Evolutionary conservation across 2,888 invertebrate species (phyloP).

Genomic region (Habroteleia sp.): DNA sequence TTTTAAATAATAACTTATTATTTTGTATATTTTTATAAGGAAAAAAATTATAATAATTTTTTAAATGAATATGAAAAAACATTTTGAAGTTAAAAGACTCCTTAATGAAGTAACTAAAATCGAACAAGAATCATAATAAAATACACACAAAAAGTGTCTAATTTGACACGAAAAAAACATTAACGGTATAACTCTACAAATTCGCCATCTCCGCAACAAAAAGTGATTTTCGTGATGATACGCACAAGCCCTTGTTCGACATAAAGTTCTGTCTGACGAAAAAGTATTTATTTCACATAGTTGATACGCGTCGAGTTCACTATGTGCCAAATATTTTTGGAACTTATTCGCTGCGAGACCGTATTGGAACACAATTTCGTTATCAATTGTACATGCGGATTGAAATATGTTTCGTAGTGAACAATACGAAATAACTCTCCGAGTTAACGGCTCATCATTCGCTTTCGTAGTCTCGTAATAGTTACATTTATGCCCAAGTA

Average conservation of each 20-base stretch:
- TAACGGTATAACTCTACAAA: not conserved
- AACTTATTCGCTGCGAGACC: constrained; percentile 16
- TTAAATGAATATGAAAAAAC: too few species aligned
- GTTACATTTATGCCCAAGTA: constrained; percentile 45
- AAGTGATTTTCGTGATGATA: constrained; percentile 4
- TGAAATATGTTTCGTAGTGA: constrained; percentile 19
- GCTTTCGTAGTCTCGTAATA: constrained; percentile 23
- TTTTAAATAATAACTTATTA: too few species aligned
- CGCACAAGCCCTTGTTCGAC: constrained; percentile 5
- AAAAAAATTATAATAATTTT: too few species aligned
- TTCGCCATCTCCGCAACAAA: not conserved
- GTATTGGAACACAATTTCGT: constrained; percentile 25
- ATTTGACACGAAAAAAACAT: not conserved
- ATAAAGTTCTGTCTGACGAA: constrained; percentile 14
- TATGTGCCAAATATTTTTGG: constrained; percentile 7
- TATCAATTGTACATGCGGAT: constrained; percentile 32
- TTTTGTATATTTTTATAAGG: too few species aligned
- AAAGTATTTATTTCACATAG: constrained; percentile 27
- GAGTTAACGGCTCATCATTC: constrained; percentile 46
- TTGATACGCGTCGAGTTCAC: not conserved
- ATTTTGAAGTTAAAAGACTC: too few species aligned
- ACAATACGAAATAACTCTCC: constrained; percentile 34
- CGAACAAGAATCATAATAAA: too few species aligned
- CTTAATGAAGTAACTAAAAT: too few species aligned
- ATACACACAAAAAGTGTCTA: not conserved